Evolutionary conservation across 2,888 invertebrate genomes (phyloP), one percentile per base, ranked within the genome.

Genomic region (Athalia rosae): DNA sequence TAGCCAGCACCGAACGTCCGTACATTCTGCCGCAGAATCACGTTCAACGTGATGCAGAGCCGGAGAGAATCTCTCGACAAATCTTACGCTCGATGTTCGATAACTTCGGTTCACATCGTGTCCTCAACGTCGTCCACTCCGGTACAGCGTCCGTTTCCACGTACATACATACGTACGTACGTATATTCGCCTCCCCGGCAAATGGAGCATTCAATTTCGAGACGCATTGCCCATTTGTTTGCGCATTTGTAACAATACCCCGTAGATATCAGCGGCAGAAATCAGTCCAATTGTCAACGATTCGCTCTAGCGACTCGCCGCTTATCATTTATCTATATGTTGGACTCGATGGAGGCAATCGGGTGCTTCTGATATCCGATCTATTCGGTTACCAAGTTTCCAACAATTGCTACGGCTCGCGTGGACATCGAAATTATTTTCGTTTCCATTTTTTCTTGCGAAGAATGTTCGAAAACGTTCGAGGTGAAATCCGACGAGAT

Each of bases 151-250:
- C 50, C 50, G 67, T 67, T 67, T 48, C 63, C 63, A 64, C n/a
- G n/a, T n/a, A n/a, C n/a, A n/a, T n/a, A n/a, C n/a, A n/a, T n/a
- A n/a, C n/a, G n/a, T n/a, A n/a, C n/a, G n/a, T 28, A 28, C 28
- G 28, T 28, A 28, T n/a, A n/a, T n/a, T n/a, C n/a, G n/a, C 28
- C 28, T 28, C 2, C 28, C 28, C 28, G 28, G 28, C 28, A 28
- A 28, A 67, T 67, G 50, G 71, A 58, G 45, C 71, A 71, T 71
- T 71, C 47, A n/a, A 13, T 7, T 28, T 15, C 48, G 15, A n/a
- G 59, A 58, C 59, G 13, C 71, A 58, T 71, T 71, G 71, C 45
- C 56, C 58, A 58, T 71, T 71, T 45, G 58, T n/a, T 71, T 53
- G 53, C 1, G 9, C 53, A 28, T 28, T n/a, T n/a, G 53, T 53